Evolutionary conservation across 2,113 vertebrate species (phyloP).

Genomic region (Bubo blakistoni): DNA sequence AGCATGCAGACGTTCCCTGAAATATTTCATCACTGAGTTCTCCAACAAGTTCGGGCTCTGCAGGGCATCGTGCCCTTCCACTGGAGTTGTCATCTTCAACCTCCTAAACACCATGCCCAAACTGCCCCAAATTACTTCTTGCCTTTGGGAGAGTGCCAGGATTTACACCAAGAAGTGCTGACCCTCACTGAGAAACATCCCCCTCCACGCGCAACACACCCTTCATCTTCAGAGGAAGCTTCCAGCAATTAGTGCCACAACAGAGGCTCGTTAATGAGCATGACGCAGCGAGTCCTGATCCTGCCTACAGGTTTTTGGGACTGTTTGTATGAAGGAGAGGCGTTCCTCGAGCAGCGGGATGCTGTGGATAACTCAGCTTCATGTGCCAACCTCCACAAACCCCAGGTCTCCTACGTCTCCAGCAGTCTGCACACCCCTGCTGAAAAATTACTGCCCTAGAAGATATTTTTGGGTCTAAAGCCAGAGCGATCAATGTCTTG

Average conservation of each 20-base stretch:
- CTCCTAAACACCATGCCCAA: neutral
- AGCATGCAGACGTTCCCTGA: neutral
- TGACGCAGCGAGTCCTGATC: neutral
- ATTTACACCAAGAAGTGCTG: neutral
- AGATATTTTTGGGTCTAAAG: neutral
- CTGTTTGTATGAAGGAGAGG: neutral
- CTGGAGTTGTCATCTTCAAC: neutral
- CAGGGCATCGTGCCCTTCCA: neutral
- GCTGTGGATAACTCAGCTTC: rapidly evolving
- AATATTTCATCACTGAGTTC: rapidly evolving
- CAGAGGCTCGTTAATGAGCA: neutral
- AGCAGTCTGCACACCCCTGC: neutral
- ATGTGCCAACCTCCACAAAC: neutral
- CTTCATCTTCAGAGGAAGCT: neutral
- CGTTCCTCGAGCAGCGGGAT: neutral
- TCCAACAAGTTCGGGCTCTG: neutral
- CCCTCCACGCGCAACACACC: rapidly evolving
- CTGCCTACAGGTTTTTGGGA: neutral
- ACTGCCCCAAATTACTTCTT: neutral
- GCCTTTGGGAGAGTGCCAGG: too few relatives aligned
- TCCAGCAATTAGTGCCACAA: neutral
- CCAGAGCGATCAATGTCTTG: neutral
- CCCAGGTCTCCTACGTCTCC: neutral
- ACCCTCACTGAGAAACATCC: neutral
- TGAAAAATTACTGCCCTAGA: neutral